These are phyloP conservation scores for Meiosimyza decipiens DNA, from an alignment of 2,888 invertebrate species.

Conservation along the genomic window DNA sequence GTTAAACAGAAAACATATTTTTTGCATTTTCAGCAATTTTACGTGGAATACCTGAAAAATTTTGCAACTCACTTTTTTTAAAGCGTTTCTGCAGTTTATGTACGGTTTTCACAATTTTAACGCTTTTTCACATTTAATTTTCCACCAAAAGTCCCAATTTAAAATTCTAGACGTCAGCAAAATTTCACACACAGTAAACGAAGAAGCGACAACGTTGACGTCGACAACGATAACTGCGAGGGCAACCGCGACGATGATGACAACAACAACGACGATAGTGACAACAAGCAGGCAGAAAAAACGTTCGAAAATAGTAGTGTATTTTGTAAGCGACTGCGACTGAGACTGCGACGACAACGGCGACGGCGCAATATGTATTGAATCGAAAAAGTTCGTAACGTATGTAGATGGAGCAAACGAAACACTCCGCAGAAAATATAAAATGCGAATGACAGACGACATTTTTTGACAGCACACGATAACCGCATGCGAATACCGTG, in stretches of 20 bases:
- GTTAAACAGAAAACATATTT: slow-evolving; percentile 13
- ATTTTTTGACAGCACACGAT: slow-evolving; percentile 27
- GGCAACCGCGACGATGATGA: slow-evolving; percentile 16
- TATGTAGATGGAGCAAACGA: background rate
- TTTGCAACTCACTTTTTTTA: slow-evolving; percentile 2
- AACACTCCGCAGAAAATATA: slow-evolving; percentile 28
- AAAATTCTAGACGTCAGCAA: slow-evolving; percentile 38
- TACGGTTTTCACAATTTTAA: slow-evolving; percentile 4
- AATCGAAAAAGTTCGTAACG: background rate
- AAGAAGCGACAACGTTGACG: slow-evolving; percentile 17
- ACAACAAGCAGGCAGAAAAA: background rate
- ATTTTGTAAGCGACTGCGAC: slow-evolving; percentile 7
- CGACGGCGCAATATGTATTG: background rate
- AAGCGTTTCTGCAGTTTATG: slow-evolving; percentile 10
- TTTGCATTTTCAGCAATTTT: background rate
- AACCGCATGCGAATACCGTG: slow-evolving; percentile 16
- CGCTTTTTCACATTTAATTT: slow-evolving; percentile 21
- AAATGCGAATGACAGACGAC: slow-evolving; percentile 33
- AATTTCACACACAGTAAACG: slow-evolving; percentile 23
- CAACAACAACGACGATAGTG: slow-evolving; percentile 18
- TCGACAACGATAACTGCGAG: slow-evolving; percentile 3
- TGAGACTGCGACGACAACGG: background rate
- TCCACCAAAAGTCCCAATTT: slow-evolving; percentile 28
- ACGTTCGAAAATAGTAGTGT: background rate
- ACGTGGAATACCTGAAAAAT: background rate